Evolutionary conservation across 2,888 invertebrate species (phyloP), one percentile per base, ranked within the genome.

Genomic region (Tenthredo distinguenda): DNA sequence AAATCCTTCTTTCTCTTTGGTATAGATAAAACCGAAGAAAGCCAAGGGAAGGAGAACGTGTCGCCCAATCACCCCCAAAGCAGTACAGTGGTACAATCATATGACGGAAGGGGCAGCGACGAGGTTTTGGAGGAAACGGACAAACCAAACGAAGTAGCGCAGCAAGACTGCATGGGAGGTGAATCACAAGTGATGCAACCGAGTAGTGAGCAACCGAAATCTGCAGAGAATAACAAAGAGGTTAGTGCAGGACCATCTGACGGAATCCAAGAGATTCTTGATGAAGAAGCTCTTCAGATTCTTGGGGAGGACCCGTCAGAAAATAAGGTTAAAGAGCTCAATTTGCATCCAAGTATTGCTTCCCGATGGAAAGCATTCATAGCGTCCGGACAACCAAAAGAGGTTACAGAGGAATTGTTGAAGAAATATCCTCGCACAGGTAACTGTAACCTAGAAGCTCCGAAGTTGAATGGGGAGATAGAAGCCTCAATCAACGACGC

Each of bases 391-490:
- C 26, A 85, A 18, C 68, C n/a, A 40, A 72, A 18, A 68, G 81
- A 87, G 55, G 85, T 84, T 1, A 84, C 81, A 50, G 79, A 81
- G 21, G 43, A 72, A n/a, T 40, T 86, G 4, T 9, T 84, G 12
- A 58, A 84, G 4, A 87, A 87, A 86, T 87, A 87, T 76, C 74
- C 74, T 68, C 55, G 84, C 7, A 72, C 74, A 5, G 50, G 77
- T 26, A 10, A 15, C 21, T 86, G 86, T n/a, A 82, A 74, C 3
- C 74, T 88, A 12, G 72, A 85, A n/a, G 86, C 87, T n/a, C 86
- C 86, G 9, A 82, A 85, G 58, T 62, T 87, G n/a, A 88, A 88
- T 74, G 77, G 81, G 1, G 86, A 88, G 68, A 84, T 88, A 47
- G 76, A 76, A 72, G 34, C 62, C 4, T 82, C 84, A n/a, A 74